Percentiles rank a stretch among this genome's conserved stretches.
These are phyloP conservation scores for Melipona quadrifasciata DNA, from an alignment of 1,140 invertebrate genomes.

Conservation along the genomic window DNA sequence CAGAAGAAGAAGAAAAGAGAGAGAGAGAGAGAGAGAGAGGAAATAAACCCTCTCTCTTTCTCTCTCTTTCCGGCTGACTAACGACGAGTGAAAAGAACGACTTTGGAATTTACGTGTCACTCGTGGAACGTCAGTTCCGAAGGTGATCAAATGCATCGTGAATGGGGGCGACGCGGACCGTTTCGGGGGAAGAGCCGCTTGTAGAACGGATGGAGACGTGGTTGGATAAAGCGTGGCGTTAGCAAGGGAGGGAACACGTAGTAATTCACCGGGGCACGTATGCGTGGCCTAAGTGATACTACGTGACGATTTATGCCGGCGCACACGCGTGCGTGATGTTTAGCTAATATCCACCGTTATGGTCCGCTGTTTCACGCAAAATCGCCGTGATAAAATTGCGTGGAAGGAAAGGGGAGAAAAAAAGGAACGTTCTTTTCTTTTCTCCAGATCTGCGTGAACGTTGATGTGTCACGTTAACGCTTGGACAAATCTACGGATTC, in stretches of 20 bases:
- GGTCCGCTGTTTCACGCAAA: background rate
- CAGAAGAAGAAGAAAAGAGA: too few relatives aligned
- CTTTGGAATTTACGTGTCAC: slow-evolving; percentile 35
- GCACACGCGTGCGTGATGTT: slow-evolving; percentile 53
- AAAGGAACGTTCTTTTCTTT: background rate
- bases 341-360: slow-evolving; percentile 29
- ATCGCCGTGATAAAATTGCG: slow-evolving; percentile 41
- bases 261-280: slow-evolving; percentile 65
- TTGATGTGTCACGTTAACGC: background rate
- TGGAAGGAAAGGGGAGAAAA: background rate
- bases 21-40: background rate
- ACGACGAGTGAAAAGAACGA: background rate
- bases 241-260: slow-evolving; percentile 35
- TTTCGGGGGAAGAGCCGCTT: slow-evolving; percentile 30
- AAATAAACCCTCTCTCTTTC: background rate
- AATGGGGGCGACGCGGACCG: slow-evolving; percentile 1
- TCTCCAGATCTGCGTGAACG: background rate
- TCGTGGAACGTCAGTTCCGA: background rate
- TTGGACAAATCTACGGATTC: background rate
- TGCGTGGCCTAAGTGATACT: slow-evolving; percentile 67
- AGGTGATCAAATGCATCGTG: slow-evolving; percentile 18
- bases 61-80: too few relatives aligned
- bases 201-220: slow-evolving; percentile 46
- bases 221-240: slow-evolving; percentile 45
- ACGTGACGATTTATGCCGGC: slow-evolving; percentile 67